Evolutionary conservation across 2,113 vertebrate genomes (phyloP).

Genomic region (Gymnogyps californianus): DNA sequence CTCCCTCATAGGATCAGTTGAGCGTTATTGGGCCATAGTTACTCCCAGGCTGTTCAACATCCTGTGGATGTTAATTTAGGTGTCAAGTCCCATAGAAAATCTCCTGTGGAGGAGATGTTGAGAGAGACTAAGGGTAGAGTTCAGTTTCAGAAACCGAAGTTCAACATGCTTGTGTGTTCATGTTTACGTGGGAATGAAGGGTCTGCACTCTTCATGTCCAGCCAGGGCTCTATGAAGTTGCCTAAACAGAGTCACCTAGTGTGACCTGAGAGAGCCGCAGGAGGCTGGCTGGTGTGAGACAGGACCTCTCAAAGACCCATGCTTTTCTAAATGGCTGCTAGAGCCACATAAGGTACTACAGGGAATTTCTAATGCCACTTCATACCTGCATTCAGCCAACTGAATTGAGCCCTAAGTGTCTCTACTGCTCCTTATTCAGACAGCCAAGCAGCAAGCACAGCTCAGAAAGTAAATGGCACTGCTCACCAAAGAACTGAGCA

Average conservation of each 20-base stretch:
- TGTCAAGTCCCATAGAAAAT: not conserved
- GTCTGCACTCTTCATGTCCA: not conserved
- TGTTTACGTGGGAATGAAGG: not conserved
- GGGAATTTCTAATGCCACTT: not conserved
- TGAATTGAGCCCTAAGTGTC: not conserved
- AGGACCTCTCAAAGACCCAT: not conserved
- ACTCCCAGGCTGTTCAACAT: not conserved
- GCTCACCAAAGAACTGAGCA: not conserved
- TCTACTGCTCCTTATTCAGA: not conserved
- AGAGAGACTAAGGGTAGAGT: not conserved
- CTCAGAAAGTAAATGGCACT: not conserved
- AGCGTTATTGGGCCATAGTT: not conserved
- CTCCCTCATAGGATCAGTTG: not conserved
- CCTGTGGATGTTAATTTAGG: not conserved
- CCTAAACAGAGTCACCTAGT: not conserved
- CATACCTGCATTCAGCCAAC: not conserved
- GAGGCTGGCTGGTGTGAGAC: not conserved
- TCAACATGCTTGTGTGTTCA: not conserved
- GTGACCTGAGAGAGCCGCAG: not conserved
- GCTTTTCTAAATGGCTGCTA: not conserved
- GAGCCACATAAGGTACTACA: accelerated
- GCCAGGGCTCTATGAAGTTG: not conserved
- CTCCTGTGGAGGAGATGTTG: not conserved
- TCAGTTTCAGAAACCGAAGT: accelerated
- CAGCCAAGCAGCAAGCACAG: not conserved